Evolutionary conservation across 2,797 vertebrate genomes (phyloP), one percentile per base, ranked within the genome.

Genomic region (Chiloscyllium punctatum): DNA sequence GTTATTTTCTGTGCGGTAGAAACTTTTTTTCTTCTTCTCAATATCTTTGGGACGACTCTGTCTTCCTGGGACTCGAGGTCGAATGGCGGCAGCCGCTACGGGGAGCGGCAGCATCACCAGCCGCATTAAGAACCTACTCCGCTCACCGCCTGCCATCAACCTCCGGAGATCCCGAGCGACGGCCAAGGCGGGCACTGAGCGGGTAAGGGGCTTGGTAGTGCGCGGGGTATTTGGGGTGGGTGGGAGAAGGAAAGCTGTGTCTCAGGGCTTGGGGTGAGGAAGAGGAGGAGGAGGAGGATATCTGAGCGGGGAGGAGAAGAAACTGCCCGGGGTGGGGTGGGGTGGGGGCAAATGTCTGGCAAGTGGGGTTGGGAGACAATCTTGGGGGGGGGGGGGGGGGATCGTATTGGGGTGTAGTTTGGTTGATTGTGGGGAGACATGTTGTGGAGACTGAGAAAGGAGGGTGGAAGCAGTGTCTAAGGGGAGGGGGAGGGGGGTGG

Each of bases 111-210:
- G 71, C 72, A 77, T 95, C 72, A 95, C 94, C 71, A 95, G 94
- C 57, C 94, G 94, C 48, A 33, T 95, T n/a, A 95, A n/a, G 77
- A 79, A 95, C 30, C 48, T 95, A 48, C 57, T 79, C 27, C 71
- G 77, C 57, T 79, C 71, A 15, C 94, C 94, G 4, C 25, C 94
- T 2, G 71, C 94, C 0, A 72, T 95, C 66, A 69, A 69, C 90
- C 90, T 92, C 33, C 37, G 90, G 90, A 25, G 90, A 68, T 92
- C 90, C n/a, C 90, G 90, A 9, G 0, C n/a, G 21, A n/a, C 33
- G 18, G 33, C n/a, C 66, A 92, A 23, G 90, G 62, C 37, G 13
- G 90, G 37, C n/a, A 3, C n/a, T 0, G 90, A 69, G 21, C 90
- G 90, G 90, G 90, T 92, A 42, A 92, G 90, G 84, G 84, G 42